Conservation (phyloP, 2,113 vertebrate species). For the Regulus satrapa region DNA sequence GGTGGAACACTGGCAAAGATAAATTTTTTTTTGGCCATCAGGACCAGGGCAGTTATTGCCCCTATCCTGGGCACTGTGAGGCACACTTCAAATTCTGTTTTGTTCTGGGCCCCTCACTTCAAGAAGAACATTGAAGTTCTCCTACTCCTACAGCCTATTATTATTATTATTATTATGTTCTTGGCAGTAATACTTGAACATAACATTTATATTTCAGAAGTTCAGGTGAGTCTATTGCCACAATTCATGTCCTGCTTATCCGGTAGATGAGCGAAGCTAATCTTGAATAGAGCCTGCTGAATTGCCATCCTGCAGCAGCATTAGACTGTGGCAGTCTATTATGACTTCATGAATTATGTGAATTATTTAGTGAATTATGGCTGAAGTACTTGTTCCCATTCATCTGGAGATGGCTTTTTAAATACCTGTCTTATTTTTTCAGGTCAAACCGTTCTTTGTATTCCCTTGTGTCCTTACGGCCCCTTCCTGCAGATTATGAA, state of each 20-base stretch:
- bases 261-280: neutral
- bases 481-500: conserved; percentile 87
- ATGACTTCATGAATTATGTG: no score
- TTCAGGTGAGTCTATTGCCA: neutral
- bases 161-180: neutral
- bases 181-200: neutral
- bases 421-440: neutral
- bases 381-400: neutral
- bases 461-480: conserved; percentile 87
- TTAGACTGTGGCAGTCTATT: neutral
- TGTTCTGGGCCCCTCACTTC: neutral
- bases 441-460: conserved; percentile 92
- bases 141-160: neutral
- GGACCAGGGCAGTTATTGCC: neutral
- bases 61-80: neutral
- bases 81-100: neutral
- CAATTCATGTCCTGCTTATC: neutral
- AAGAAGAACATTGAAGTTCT: neutral
- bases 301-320: neutral
- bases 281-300: neutral
- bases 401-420: neutral
- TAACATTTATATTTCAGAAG: neutral
- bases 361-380: no score
- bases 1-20: neutral
- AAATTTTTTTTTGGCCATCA: neutral